Conservation (phyloP, 2,113 vertebrate species). For the Xerus inauris region DNA sequence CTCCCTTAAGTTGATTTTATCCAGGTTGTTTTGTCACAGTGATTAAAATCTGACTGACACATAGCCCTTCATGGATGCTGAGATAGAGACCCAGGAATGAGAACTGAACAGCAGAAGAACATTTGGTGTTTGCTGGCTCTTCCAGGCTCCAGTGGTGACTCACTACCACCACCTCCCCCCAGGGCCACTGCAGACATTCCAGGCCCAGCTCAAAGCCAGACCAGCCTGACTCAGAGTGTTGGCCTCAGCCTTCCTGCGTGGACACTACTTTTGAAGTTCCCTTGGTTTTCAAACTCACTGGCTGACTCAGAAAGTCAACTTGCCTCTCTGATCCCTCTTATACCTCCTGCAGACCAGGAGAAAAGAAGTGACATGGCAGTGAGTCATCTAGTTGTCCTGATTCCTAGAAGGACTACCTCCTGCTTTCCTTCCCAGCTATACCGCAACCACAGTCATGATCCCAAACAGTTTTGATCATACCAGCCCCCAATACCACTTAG, state of each 20-base stretch:
- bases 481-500: not conserved
- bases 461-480: not conserved
- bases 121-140: not conserved
- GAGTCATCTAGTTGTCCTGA: not conserved
- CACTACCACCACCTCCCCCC: not conserved
- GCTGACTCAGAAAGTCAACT: conserved; percentile 39
- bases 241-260: not conserved
- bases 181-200: not conserved
- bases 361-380: not conserved
- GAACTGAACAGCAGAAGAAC: not conserved
- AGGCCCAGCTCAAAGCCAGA: not conserved
- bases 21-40: not conserved
- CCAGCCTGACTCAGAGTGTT: conserved; percentile 44
- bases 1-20: not conserved
- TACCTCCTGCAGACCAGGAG: not conserved
- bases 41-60: not conserved
- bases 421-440: not conserved
- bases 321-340: not conserved
- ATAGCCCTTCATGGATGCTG: not conserved
- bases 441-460: not conserved
- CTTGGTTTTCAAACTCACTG: not conserved
- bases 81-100: not conserved
- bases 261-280: conserved; percentile 11
- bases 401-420: not conserved
- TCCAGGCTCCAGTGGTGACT: conserved; percentile 8